phyloP scores from a whole-genome alignment of 2,113 vertebrate species.

The Empidonax traillii region DNA sequence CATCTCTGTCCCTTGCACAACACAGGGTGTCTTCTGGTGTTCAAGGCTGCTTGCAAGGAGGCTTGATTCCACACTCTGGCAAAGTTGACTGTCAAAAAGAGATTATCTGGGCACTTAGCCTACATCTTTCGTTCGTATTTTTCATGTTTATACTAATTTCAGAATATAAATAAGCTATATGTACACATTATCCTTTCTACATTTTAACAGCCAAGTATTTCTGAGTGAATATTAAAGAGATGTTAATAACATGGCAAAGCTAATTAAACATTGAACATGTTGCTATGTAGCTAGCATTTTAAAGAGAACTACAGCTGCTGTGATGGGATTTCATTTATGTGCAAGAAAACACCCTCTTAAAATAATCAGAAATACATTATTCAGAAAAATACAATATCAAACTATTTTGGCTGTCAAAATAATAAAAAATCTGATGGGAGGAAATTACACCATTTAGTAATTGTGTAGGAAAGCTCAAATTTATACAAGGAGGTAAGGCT shows the following conservation, averaged over 20 bases:
- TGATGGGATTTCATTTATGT: slow-evolving; percentile 12
- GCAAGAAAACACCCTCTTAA: background rate
- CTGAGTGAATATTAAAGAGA: slow-evolving; percentile 43
- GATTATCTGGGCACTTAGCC: background rate
- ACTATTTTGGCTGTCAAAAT: slow-evolving; percentile 30
- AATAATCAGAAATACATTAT: slow-evolving; percentile 39
- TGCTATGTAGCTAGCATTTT: slow-evolving; percentile 37
- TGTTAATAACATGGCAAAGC: slow-evolving; percentile 6
- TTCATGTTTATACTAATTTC: background rate
- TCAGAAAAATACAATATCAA: background rate
- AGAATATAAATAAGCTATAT: slow-evolving; percentile 23
- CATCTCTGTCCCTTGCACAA: background rate
- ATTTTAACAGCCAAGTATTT: background rate
- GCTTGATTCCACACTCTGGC: background rate
- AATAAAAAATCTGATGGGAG: background rate
- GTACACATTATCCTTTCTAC: background rate
- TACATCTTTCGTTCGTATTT: background rate
- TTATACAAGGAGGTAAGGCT: background rate
- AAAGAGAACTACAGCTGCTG: slow-evolving; percentile 25
- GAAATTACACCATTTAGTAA: slow-evolving; percentile 7
- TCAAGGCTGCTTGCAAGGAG: background rate
- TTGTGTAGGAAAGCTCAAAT: background rate
- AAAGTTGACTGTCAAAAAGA: background rate
- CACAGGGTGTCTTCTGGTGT: background rate
- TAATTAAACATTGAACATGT: slow-evolving; percentile 47